Conservation (phyloP, 2,888 invertebrate species). For the Heliconius charithonia region DNA sequence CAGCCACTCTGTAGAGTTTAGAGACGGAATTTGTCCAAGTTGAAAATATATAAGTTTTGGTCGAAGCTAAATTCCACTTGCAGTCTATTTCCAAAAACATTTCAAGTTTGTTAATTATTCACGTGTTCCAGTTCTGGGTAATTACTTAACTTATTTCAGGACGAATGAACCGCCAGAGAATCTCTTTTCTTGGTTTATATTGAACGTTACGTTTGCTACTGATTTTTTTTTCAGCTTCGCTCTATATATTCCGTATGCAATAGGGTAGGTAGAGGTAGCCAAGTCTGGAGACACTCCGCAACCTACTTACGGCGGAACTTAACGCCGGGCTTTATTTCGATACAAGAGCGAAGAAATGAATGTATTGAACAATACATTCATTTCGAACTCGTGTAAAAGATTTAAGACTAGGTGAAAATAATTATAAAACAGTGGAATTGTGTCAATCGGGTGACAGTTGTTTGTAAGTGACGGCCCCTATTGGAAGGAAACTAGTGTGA, state of each 20-base stretch:
- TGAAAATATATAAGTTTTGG: slow-evolving; percentile 42
- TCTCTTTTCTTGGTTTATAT: background rate
- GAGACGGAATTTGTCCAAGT: slow-evolving; percentile 42
- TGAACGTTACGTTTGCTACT: background rate
- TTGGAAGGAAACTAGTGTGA: no score
- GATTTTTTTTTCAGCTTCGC: background rate
- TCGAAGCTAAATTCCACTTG: slow-evolving; percentile 42
- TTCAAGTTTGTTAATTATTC: slow-evolving; percentile 42
- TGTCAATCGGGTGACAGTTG: no score
- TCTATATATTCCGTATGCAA: background rate
- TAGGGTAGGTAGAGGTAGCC: background rate
- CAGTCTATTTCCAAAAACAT: slow-evolving; percentile 40
- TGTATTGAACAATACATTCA: background rate
- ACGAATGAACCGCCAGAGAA: slow-evolving; percentile 16
- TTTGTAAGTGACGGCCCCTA: no score
- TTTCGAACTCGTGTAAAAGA: no score
- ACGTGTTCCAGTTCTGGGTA: slow-evolving; percentile 19
- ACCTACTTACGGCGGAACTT: background rate
- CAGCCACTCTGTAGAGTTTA: slow-evolving; percentile 32
- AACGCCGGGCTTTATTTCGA: background rate
- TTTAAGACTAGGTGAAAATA: no score
- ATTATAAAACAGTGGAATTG: no score
- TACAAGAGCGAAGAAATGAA: background rate
- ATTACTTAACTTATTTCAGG: slow-evolving; percentile 28
- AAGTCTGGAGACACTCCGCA: background rate